phyloP scores from a whole-genome alignment of 2,113 vertebrate species.

The Poecile atricapillus region DNA sequence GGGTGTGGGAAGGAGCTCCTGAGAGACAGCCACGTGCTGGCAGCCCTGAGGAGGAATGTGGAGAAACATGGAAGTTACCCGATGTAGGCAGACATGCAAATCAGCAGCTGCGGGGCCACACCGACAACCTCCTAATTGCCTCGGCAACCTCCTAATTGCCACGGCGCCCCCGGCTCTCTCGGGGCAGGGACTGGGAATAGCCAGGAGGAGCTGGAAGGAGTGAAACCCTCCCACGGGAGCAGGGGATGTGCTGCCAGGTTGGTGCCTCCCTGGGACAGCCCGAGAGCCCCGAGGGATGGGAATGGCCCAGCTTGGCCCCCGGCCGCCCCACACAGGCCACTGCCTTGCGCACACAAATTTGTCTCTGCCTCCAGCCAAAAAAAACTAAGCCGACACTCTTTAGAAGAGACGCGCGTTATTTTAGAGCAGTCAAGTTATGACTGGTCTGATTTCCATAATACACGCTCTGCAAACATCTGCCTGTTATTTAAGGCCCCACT shows the following conservation, averaged over 20 bases:
- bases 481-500: conserved; percentile 39
- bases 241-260: background rate
- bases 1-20: background rate
- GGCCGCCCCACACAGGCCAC: background rate
- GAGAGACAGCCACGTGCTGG: background rate
- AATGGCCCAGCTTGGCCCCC: background rate
- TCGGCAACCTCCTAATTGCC: background rate
- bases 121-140: background rate
- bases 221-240: background rate
- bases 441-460: conserved; percentile 50
- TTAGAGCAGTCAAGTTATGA: conserved; percentile 46
- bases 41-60: background rate
- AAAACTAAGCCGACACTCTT: conserved; percentile 28
- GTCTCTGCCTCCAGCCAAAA: conserved; percentile 48
- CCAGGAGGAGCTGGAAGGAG: background rate
- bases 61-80: background rate
- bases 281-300: background rate
- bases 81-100: conserved; percentile 17
- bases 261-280: background rate
- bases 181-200: background rate
- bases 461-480: conserved; percentile 42
- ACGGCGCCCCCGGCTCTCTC: background rate
- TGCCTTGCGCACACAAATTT: conserved; percentile 32
- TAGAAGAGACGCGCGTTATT: background rate
- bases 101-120: background rate